These are phyloP conservation scores for Hemistola chrysoprasaria DNA, from an alignment of 2,888 invertebrate genomes.

Conservation along the genomic window DNA sequence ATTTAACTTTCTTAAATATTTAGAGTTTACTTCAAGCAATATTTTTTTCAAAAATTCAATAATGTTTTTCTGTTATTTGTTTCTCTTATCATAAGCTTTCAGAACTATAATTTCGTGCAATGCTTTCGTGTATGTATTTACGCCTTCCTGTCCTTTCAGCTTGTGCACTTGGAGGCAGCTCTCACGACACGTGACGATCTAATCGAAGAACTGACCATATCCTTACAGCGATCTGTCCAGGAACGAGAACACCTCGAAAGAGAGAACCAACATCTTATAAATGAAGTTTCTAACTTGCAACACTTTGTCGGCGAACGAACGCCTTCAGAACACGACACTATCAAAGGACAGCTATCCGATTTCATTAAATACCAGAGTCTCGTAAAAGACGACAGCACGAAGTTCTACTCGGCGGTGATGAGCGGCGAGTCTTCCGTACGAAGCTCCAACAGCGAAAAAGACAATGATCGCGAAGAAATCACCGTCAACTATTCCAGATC, in stretches of 20 bases:
- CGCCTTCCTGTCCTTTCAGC: conserved; percentile 82
- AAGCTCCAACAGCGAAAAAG: conserved; percentile 71
- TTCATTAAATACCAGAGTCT: conserved; percentile 70
- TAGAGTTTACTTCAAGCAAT: no score
- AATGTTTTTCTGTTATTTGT: no score
- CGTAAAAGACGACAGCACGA: conserved; percentile 69
- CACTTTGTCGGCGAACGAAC: conserved; percentile 51
- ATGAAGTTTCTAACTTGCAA: conserved; percentile 80
- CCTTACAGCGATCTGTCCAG: conserved; percentile 85
- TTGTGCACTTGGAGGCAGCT: conserved; percentile 87
- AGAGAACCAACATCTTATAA: conserved; percentile 83
- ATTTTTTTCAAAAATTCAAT: no score
- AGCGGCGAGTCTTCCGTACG: conserved; percentile 63
- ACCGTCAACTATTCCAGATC: conserved; percentile 69
- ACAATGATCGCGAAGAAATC: conserved; percentile 76
- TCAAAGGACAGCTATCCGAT: conserved; percentile 71
- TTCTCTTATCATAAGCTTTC: no score
- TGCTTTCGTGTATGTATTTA: conserved; percentile 45
- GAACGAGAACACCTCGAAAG: conserved; percentile 83
- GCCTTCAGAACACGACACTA: conserved; percentile 60
- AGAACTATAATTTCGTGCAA: conserved; percentile 13
- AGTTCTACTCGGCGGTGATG: conserved; percentile 69
- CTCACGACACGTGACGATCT: conserved; percentile 86
- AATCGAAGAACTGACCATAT: conserved; percentile 87
- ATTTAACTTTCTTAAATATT: no score